These are phyloP conservation scores for Labeo rohita DNA, from an alignment of 2,113 vertebrate genomes.

Conservation along the genomic window DNA sequence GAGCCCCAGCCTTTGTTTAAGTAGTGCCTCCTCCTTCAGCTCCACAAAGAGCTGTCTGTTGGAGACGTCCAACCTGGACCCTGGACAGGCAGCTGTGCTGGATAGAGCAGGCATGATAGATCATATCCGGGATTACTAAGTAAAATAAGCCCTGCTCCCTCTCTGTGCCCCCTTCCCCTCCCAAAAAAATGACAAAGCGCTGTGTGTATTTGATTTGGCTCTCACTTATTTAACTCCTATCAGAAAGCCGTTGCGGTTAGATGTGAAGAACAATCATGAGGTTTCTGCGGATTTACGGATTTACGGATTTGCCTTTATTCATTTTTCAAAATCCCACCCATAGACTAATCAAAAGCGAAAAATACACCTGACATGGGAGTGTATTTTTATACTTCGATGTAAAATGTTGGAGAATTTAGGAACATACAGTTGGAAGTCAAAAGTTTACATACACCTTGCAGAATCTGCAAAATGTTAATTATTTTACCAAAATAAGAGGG, in stretches of 20 bases:
- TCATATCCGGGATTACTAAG: slow-evolving; percentile 74
- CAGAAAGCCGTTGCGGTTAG: slow-evolving; percentile 61
- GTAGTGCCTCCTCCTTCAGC: slow-evolving; percentile 18
- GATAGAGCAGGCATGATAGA: slow-evolving; percentile 69
- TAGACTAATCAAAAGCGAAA: slow-evolving; percentile 28
- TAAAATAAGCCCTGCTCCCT: slow-evolving; percentile 68
- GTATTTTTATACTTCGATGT: neutral
- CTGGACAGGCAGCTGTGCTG: slow-evolving; percentile 67
- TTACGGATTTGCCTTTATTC: slow-evolving; percentile 69
- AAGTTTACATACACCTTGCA: too few species aligned
- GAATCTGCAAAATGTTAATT: too few species aligned
- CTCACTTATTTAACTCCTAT: slow-evolving; percentile 64
- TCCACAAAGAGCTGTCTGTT: slow-evolving; percentile 44
- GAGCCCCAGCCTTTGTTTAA: slow-evolving; percentile 30
- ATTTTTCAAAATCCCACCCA: slow-evolving; percentile 60
- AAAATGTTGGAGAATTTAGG: neutral
- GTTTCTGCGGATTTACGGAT: slow-evolving; percentile 67
- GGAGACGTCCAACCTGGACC: slow-evolving; percentile 28
- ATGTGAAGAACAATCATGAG: slow-evolving; percentile 55
- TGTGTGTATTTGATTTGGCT: slow-evolving; percentile 66
- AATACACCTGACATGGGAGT: slow-evolving; percentile 9
- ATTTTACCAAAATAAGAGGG: too few species aligned
- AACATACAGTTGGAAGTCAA: too few species aligned
- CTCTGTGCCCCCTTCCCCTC: slow-evolving; percentile 52
- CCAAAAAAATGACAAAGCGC: slow-evolving; percentile 56